Percentiles rank a stretch among this genome's conserved stretches.
phyloP scores from a whole-genome alignment of 1,140 invertebrate genomes.

The Brachionus rotundiformis region DNA sequence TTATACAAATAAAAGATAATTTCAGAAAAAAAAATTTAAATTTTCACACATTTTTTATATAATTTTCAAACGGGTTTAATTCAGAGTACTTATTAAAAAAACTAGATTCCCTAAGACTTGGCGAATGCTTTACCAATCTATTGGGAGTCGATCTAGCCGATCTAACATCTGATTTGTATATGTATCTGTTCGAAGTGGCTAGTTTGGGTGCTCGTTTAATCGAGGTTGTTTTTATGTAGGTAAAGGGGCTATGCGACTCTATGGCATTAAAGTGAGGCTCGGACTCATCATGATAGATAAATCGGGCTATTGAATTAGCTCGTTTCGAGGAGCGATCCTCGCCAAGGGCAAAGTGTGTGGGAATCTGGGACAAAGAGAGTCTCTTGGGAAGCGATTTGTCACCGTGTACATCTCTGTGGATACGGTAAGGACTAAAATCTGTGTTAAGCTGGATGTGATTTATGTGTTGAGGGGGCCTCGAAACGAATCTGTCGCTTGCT shows the following conservation, averaged over 20 bases:
- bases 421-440: not conserved
- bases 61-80: constrained; percentile 31
- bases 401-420: not conserved
- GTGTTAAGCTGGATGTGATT: not conserved
- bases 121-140: constrained; percentile 2
- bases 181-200: constrained; percentile 1
- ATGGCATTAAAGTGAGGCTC: not conserved
- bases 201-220: constrained; percentile 14
- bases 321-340: not conserved
- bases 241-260: not conserved
- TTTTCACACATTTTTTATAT: constrained; percentile 25
- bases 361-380: constrained; percentile 23
- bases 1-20: not conserved
- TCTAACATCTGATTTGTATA: not conserved
- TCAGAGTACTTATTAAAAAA: not conserved
- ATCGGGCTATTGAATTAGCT: constrained; percentile 29
- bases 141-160: constrained; percentile 36
- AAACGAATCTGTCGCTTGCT: constrained; percentile 3
- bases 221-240: constrained; percentile 42
- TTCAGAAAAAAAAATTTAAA: not conserved
- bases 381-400: not conserved
- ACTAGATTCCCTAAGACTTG: constrained; percentile 2
- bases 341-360: not conserved
- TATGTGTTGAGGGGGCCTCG: constrained; percentile 26
- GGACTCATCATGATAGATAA: not conserved